Percentiles rank a stretch among this genome's conserved stretches.
phyloP scores from a whole-genome alignment of 2,888 invertebrate species.

The Metalampra italica region DNA sequence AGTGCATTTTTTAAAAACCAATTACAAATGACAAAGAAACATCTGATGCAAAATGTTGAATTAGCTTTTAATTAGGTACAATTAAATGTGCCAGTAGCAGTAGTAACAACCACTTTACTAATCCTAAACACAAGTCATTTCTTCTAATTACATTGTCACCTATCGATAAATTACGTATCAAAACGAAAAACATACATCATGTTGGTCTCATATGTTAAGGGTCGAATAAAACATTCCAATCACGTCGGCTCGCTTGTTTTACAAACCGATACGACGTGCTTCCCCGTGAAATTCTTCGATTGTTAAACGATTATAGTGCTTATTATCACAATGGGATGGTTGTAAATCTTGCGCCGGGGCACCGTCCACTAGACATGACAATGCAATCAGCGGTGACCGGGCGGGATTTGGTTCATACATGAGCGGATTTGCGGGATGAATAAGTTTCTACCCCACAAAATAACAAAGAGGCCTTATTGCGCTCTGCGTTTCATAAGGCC shows the following conservation, averaged over 20 bases:
- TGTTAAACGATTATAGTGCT: constrained; percentile 24
- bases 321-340: constrained; percentile 22
- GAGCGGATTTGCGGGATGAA: constrained; percentile 77
- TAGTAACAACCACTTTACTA: too few species aligned
- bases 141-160: constrained; percentile 43
- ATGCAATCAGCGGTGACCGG: constrained; percentile 78
- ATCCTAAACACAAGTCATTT: constrained; percentile 7
- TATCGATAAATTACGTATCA: constrained; percentile 57
- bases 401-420: constrained; percentile 77
- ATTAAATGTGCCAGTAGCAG: too few species aligned
- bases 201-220: constrained; percentile 73
- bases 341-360: constrained; percentile 19
- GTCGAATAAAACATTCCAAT: constrained; percentile 74
- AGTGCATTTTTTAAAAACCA: too few species aligned
- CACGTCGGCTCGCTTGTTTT: constrained; percentile 75
- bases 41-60: too few species aligned
- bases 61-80: too few species aligned
- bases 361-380: constrained; percentile 68
- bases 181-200: constrained; percentile 71
- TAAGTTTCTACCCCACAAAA: constrained; percentile 77
- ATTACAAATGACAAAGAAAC: too few species aligned
- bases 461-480: constrained; percentile 70
- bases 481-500: constrained; percentile 65
- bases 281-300: constrained; percentile 30
- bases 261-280: constrained; percentile 73